A percentile compares a stretch with the other conserved stretches of the same genome.
These are phyloP conservation scores for Heliconius melpomene DNA, from an alignment of 1,140 invertebrate genomes.

Conservation along the genomic window DNA sequence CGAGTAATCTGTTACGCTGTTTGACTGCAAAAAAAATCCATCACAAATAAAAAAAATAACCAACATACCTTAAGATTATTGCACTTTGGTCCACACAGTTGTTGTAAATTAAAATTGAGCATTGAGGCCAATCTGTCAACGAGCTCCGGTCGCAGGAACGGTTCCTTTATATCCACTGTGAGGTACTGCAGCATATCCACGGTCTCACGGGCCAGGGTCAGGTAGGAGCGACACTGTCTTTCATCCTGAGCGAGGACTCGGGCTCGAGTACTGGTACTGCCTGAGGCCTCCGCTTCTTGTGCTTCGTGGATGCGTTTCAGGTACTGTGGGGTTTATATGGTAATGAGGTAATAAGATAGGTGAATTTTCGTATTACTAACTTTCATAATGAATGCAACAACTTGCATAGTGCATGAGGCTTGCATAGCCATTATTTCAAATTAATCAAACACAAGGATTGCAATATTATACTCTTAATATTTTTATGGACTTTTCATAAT, in stretches of 20 bases:
- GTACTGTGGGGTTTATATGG: slow-evolving; percentile 82
- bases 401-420: no score
- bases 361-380: no score
- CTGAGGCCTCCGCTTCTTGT: slow-evolving; percentile 90
- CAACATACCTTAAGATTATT: slow-evolving; percentile 93
- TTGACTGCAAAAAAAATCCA: no score
- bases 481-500: no score
- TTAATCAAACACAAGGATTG: no score
- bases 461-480: no score
- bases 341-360: no score
- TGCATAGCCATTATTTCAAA: no score
- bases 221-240: slow-evolving; percentile 95
- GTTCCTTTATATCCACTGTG: slow-evolving; percentile 95
- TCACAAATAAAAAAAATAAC: neutral
- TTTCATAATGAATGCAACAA: no score
- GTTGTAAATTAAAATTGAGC: slow-evolving; percentile 98
- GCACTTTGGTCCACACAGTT: slow-evolving; percentile 98
- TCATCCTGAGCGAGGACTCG: slow-evolving; percentile 94
- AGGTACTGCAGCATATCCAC: slow-evolving; percentile 99
- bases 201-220: slow-evolving; percentile 96
- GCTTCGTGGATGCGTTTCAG: slow-evolving; percentile 97
- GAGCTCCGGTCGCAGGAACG: slow-evolving; percentile 95
- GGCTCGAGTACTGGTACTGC: slow-evolving; percentile 72
- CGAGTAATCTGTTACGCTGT: no score
- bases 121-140: slow-evolving; percentile 97